These are phyloP conservation scores for Ips nitidus DNA, from an alignment of 1,140 invertebrate genomes.

Conservation along the genomic window DNA sequence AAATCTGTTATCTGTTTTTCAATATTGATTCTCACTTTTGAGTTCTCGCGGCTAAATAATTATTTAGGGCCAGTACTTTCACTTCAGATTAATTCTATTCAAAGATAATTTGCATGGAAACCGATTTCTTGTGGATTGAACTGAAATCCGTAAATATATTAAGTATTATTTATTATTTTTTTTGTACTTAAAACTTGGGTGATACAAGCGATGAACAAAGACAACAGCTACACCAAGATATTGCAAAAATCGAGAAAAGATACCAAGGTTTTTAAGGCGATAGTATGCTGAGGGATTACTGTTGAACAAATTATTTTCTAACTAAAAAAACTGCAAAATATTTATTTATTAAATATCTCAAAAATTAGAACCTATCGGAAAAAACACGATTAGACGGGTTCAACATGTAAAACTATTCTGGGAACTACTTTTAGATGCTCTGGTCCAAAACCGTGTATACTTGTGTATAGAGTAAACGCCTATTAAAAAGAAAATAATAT, in stretches of 20 bases:
- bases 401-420: not conserved
- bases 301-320: not conserved
- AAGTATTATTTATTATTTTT: not conserved
- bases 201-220: conserved; percentile 1
- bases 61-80: no score
- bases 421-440: not conserved
- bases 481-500: no score
- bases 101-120: no score
- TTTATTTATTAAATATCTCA: not conserved
- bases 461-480: not conserved
- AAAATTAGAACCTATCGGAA: not conserved
- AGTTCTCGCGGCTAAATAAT: no score
- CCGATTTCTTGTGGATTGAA: no score
- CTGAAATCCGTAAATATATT: no score
- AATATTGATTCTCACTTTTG: no score
- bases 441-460: not conserved
- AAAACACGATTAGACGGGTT: not conserved
- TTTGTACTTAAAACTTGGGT: conserved; percentile 1
- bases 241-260: not conserved
- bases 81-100: no score
- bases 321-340: not conserved
- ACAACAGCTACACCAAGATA: not conserved
- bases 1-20: no score
- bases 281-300: not conserved
- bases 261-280: not conserved